Evolutionary conservation across 2,888 invertebrate genomes (phyloP), one percentile per base, ranked within the genome.

Genomic region (Coleophora deauratella): DNA sequence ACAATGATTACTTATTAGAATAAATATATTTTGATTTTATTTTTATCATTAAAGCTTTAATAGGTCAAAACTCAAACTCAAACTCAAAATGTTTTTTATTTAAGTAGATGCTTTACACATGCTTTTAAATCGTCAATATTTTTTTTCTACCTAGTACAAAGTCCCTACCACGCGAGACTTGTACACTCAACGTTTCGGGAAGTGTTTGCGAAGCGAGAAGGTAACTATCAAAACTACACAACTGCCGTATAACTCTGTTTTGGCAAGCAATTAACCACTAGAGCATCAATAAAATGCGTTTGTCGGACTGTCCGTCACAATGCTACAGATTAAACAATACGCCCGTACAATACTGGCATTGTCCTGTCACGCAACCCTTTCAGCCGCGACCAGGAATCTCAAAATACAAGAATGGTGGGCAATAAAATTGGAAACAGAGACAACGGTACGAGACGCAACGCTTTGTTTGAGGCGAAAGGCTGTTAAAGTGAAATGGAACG

Each of bases 251-350:
- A 54, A 44, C 48, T 64, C 60, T 76, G 66, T 74, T 75, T 72
- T 67, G 66, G 51, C 61, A 53, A 54, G 58, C 65, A 72, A 74
- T 70, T 69, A 72, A 70, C 68, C 67, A 53, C 65, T 57, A 53
- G 52, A 51, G 54, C 54, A 54, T 58, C 61, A 66, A 71, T 65
- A 71, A 63, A 62, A 52, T 43, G 43, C 35, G 51, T 50, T 51
- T 47, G 55, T 50, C 45, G 54, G 55, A 51, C 53, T 52, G 50
- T 21, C 21, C 21, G 21, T 21, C 21, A 21, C 21, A 21, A 21
- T 21, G 21, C 21, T 6, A 21, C 21, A 21, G 21, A 21, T 21
- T 21, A 21, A 6, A 21, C 21, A 21, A 21, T 21, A 21, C 38
- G 46, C 46, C 45, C 41, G 37, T 44, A 66, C 66, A 66, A 68